Evolutionary conservation across 2,888 invertebrate genomes (phyloP).

Genomic region (Ischnus inquisitorius): DNA sequence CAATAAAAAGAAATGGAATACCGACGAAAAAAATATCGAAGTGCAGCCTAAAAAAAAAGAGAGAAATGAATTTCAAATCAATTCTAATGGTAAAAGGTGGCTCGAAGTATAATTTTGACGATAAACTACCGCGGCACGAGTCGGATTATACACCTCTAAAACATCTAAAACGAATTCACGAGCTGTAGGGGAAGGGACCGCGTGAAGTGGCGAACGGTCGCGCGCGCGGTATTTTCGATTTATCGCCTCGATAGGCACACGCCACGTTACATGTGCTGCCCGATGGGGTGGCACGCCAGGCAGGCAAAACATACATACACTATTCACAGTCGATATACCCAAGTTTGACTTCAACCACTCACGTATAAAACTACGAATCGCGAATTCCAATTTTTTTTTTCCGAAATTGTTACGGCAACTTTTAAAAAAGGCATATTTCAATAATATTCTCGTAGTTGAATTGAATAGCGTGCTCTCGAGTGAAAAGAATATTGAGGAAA

Average conservation of each 20-base stretch:
- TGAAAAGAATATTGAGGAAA: too few relatives aligned
- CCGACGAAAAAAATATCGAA: background rate
- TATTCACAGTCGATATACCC: conserved; percentile 18
- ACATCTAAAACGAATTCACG: conserved; percentile 40
- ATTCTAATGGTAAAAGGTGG: conserved; percentile 7
- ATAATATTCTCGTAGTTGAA: too few relatives aligned
- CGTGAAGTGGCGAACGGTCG: conserved; percentile 46
- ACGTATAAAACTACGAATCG: conserved; percentile 76
- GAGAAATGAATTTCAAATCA: conserved; percentile 9
- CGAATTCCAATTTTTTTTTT: background rate
- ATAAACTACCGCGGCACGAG: conserved; percentile 23
- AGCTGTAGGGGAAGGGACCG: background rate
- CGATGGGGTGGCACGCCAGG: conserved; percentile 43
- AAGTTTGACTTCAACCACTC: conserved; percentile 26
- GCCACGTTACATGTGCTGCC: conserved; percentile 46
- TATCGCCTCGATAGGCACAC: conserved; percentile 66
- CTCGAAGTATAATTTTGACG: conserved; percentile 23
- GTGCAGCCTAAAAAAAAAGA: background rate
- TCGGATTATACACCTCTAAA: conserved; percentile 22
- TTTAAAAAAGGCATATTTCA: background rate
- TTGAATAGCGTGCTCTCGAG: too few relatives aligned
- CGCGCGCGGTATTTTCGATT: conserved; percentile 66
- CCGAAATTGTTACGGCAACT: background rate
- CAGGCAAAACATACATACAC: background rate
- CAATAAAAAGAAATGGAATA: background rate